A percentile compares a stretch with the other conserved stretches of the same genome.
Conservation (phyloP, 2,797 vertebrate species). For the Chelonia mydas region DNA sequence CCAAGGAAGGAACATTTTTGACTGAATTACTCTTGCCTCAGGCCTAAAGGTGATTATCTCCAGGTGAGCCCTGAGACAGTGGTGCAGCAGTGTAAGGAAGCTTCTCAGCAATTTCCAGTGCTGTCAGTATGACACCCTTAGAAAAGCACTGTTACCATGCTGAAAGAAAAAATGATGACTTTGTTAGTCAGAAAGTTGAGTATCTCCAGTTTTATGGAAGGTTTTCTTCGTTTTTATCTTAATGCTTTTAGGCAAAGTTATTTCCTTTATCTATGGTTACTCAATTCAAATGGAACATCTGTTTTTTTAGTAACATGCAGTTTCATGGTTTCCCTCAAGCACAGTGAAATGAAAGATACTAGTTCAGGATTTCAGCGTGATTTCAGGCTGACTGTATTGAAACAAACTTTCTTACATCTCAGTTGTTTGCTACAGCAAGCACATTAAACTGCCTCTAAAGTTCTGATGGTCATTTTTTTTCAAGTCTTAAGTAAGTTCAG, state of each 20-base stretch:
- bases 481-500: constrained; percentile 7
- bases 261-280: neutral
- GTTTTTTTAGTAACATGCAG: neutral
- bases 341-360: neutral
- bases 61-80: neutral
- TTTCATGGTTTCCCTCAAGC: neutral
- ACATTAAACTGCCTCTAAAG: neutral
- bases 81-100: neutral
- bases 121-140: neutral
- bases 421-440: neutral
- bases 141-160: neutral
- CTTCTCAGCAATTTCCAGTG: neutral
- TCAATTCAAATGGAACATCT: neutral
- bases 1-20: neutral
- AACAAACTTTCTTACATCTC: neutral
- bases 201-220: neutral
- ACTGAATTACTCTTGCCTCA: neutral
- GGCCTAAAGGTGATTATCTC: neutral
- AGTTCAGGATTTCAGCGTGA: constrained; percentile 13
- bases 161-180: accelerated
- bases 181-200: neutral
- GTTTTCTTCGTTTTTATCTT: neutral
- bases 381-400: constrained; percentile 11
- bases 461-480: neutral
- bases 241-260: neutral